Evolutionary conservation across 2,113 vertebrate species (phyloP), one percentile per base, ranked within the genome.

Genomic region (Carassius gibelio): DNA sequence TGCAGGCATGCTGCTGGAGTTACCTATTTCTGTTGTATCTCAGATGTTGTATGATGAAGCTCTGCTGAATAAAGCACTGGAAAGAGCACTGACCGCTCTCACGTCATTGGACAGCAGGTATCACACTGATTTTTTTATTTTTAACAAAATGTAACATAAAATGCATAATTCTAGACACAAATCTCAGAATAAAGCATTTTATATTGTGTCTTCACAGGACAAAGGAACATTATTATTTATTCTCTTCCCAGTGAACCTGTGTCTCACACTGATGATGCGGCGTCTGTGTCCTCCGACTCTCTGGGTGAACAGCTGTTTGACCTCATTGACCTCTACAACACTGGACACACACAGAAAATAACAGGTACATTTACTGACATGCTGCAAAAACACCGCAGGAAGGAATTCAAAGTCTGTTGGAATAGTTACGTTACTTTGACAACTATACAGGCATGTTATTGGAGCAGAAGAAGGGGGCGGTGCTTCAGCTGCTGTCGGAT

Each of bases 281-380:
- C 71, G 14, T 95, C 94, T 0, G 86, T 36, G 7, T 94, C 95
- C 17, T 95, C 93, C 0, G 95, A 96, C 88, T 95, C 95, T 71
- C 77, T 95, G 82, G 95, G 95, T 4, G 95, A 96, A 84, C 93
- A 93, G 87, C 91, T 96, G 75, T 95, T 93, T 92, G 93, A 95
- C 69, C 90, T 95, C 38, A 92, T 96, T 26, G 92, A 94, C 13
- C 85, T 92, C 79, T 93, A 93, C 89, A 93, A 94, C 90, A 95
- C 95, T 0, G 95, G 95, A 4, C 83, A 94, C 84, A 94, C 95
- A 0, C 93, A 95, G 87, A 95, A 96, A 91, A 94, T 96, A 84
- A 96, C 95, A 90, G 95, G 95, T 94, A 52, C 11, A 21, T 21
- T 19, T 21, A 4, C 55, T 57, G 38, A 42, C 15, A 62, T 0